A percentile compares a stretch with the other conserved stretches of the same genome.
Conservation (phyloP, 2,888 invertebrate genomes). For the Lycia hirtaria region DNA sequence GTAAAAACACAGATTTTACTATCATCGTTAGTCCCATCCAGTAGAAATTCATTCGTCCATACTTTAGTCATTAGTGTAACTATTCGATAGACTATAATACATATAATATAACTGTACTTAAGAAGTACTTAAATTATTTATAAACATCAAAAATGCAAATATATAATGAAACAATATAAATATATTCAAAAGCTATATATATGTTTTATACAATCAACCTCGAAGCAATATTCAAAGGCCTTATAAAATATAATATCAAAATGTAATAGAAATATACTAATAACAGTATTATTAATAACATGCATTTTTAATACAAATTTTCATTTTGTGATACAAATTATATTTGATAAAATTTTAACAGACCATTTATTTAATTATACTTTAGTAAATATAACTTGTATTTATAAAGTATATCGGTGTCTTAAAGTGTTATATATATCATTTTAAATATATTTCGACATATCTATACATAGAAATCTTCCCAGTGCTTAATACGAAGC, state of each 20-base stretch:
- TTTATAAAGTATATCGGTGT: constrained; percentile 1
- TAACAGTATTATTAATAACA: constrained; percentile 68
- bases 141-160: constrained; percentile 38
- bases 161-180: constrained; percentile 35
- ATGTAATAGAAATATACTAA: constrained; percentile 51
- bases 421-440: background rate
- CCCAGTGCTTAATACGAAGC: background rate
- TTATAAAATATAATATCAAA: constrained; percentile 63
- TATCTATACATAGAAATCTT: constrained; percentile 1
- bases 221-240: constrained; percentile 75
- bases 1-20: too few relatives aligned
- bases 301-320: constrained; percentile 58
- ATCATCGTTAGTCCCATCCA: constrained; percentile 64
- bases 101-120: constrained; percentile 74
- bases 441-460: background rate
- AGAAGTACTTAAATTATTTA: constrained; percentile 69
- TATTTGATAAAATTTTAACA: constrained; percentile 30
- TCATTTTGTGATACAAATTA: constrained; percentile 62
- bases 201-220: constrained; percentile 38
- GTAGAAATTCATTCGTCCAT: constrained; percentile 81
- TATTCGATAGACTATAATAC: constrained; percentile 56
- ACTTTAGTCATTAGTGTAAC: constrained; percentile 79
- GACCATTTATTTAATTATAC: constrained; percentile 10
- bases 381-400: constrained; percentile 11
- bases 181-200: constrained; percentile 13